phyloP scores from a whole-genome alignment of 2,888 invertebrate genomes.

The Ophion slaviceki region DNA sequence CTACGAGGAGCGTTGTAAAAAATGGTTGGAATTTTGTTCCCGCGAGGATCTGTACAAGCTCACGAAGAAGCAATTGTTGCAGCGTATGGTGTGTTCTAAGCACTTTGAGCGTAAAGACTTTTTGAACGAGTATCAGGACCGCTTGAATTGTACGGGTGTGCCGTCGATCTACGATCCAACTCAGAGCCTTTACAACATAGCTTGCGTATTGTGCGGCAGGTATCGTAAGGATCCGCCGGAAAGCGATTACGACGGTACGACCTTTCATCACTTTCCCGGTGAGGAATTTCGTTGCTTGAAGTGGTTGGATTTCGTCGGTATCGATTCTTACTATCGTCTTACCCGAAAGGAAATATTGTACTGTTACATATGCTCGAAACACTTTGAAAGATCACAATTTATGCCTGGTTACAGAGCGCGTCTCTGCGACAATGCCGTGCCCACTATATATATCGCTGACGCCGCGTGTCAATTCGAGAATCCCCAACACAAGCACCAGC shows the following conservation, averaged over 20 bases:
- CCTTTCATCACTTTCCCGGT: slow-evolving; percentile 82
- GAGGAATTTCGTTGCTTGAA: slow-evolving; percentile 82
- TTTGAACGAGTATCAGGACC: slow-evolving; percentile 80
- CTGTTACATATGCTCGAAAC: slow-evolving; percentile 82
- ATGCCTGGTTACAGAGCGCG: slow-evolving; percentile 76
- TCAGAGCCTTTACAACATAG: slow-evolving; percentile 81
- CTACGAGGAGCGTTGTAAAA: slow-evolving; percentile 79
- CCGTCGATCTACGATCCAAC: slow-evolving; percentile 81
- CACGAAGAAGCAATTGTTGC: slow-evolving; percentile 80
- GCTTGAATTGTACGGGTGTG: slow-evolving; percentile 78
- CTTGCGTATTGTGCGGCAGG: slow-evolving; percentile 79
- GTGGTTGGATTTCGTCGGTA: slow-evolving; percentile 82
- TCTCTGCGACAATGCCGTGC: slow-evolving; percentile 78
- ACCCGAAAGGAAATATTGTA: slow-evolving; percentile 82
- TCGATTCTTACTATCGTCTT: slow-evolving; percentile 81
- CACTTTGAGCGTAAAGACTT: slow-evolving; percentile 80
- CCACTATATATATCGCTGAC: slow-evolving; percentile 76
- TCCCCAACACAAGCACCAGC: no score
- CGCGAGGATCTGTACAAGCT: slow-evolving; percentile 81
- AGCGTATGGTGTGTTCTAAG: slow-evolving; percentile 82
- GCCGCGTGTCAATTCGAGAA: slow-evolving; percentile 64
- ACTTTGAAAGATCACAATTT: slow-evolving; percentile 80
- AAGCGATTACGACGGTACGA: slow-evolving; percentile 78
- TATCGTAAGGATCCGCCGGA: slow-evolving; percentile 77
- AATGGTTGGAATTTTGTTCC: slow-evolving; percentile 82